Percentiles rank a stretch among this genome's conserved stretches.
phyloP scores from a whole-genome alignment of 2,797 vertebrate species.

The Pteropus rufus region DNA sequence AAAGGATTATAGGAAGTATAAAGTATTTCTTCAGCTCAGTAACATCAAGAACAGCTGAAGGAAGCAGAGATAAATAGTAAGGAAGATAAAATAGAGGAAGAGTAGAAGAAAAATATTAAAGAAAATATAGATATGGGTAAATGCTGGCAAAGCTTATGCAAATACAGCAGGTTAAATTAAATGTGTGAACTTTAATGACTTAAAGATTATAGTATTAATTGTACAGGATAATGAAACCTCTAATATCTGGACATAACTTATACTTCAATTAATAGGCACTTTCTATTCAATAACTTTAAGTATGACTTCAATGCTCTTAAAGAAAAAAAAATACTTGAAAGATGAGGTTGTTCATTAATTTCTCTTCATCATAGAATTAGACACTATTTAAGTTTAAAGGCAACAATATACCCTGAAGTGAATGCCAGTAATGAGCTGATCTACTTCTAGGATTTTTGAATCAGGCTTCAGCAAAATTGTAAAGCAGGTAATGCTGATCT shows the following conservation, averaged over 20 bases:
- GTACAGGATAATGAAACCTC: slow-evolving; percentile 45
- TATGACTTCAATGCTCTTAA: slow-evolving; percentile 36
- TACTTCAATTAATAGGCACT: slow-evolving; percentile 47
- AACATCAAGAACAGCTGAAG: background rate
- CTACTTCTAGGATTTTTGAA: slow-evolving; percentile 27
- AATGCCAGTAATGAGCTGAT: background rate
- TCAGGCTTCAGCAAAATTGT: background rate
- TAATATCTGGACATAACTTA: slow-evolving; percentile 19
- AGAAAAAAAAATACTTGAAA: slow-evolving; percentile 27
- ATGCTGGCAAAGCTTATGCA: background rate
- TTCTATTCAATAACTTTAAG: slow-evolving; percentile 56
- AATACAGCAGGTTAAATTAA: slow-evolving; percentile 47
- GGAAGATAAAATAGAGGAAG: background rate
- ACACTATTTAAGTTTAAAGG: slow-evolving; percentile 42
- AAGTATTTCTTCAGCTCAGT: background rate
- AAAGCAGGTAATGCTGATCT: background rate
- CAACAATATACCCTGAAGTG: slow-evolving; percentile 20
- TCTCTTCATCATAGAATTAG: slow-evolving; percentile 49
- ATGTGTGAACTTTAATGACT: slow-evolving; percentile 1
- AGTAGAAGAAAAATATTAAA: background rate
- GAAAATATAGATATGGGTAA: background rate
- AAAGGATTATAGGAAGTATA: background rate
- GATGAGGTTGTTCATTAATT: slow-evolving; percentile 49
- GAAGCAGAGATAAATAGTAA: background rate
- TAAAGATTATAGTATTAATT: slow-evolving; percentile 43